phyloP scores from a whole-genome alignment of 2,888 invertebrate species.

The Coleophora flavipennella region DNA sequence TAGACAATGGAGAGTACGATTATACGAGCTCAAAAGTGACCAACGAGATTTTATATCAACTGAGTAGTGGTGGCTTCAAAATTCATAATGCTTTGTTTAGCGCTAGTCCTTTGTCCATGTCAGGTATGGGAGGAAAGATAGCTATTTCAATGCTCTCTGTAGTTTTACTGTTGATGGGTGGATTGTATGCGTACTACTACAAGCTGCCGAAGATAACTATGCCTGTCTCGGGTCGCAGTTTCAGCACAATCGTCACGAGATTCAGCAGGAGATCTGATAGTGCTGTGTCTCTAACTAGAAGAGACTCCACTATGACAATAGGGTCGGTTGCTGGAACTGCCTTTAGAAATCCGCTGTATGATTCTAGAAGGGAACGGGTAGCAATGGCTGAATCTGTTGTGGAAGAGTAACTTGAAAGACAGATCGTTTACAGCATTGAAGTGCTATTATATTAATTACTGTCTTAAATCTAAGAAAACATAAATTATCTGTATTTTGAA shows the following conservation, averaged over 20 bases:
- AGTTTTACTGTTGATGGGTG: conserved; percentile 34
- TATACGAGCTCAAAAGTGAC: conserved; percentile 43
- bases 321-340: conserved; percentile 30
- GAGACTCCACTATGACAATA: conserved; percentile 39
- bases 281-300: conserved; percentile 49
- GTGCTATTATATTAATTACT: no score
- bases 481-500: no score
- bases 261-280: conserved; percentile 52
- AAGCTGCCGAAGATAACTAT: conserved; percentile 27
- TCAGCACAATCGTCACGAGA: conserved; percentile 44
- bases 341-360: conserved; percentile 57
- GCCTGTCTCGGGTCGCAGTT: conserved; percentile 13
- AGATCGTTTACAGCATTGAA: no score
- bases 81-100: conserved; percentile 34
- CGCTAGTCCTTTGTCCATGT: conserved; percentile 40
- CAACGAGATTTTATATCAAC: conserved; percentile 26
- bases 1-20: conserved; percentile 45
- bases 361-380: conserved; percentile 51
- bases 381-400: conserved; percentile 32
- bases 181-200: conserved; percentile 50
- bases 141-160: conserved; percentile 46
- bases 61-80: conserved; percentile 32
- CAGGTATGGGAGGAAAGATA: conserved; percentile 42
- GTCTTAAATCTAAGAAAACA: no score
- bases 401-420: conserved; percentile 28